Evolutionary conservation across 2,797 vertebrate genomes (phyloP).

Genomic region (Limnodromus scolopaceus): DNA sequence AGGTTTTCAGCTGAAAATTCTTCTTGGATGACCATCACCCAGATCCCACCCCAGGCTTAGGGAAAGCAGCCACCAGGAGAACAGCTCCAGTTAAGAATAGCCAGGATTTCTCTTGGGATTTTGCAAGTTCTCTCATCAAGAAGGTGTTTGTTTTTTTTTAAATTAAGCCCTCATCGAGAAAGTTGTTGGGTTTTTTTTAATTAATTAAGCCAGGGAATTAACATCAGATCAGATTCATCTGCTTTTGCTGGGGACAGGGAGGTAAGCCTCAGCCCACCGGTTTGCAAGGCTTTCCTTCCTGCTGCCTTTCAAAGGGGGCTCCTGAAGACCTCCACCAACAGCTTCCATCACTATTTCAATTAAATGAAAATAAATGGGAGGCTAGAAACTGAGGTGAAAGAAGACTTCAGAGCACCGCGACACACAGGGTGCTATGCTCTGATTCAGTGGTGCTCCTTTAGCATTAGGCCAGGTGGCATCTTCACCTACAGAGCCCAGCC

Average conservation of each 20-base stretch:
- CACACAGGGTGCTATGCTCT: not conserved
- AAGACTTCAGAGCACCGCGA: not conserved
- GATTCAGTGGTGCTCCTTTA: not conserved
- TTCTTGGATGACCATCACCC: not conserved
- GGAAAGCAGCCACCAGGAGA: not conserved
- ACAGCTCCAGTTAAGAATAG: not conserved
- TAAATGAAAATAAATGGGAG: not conserved
- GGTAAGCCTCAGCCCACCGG: not conserved
- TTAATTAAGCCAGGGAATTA: not conserved
- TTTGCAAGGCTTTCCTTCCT: not conserved
- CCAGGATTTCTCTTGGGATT: not conserved
- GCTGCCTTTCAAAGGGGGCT: not conserved
- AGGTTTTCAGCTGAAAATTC: not conserved
- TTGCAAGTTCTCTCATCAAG: not conserved
- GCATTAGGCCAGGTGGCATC: not conserved
- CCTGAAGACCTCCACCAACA: not conserved
- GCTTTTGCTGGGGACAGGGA: not conserved
- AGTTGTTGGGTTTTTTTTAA: not conserved
- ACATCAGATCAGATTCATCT: not conserved
- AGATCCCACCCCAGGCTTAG: not conserved
- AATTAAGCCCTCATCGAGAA: not conserved
- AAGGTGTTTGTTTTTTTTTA: not conserved
- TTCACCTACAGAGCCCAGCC: not conserved
- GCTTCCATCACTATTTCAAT: not conserved
- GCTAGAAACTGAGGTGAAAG: not conserved